These are phyloP conservation scores for Lutjanus argentimaculatus DNA, from an alignment of 2,797 vertebrate genomes.

Conservation along the genomic window DNA sequence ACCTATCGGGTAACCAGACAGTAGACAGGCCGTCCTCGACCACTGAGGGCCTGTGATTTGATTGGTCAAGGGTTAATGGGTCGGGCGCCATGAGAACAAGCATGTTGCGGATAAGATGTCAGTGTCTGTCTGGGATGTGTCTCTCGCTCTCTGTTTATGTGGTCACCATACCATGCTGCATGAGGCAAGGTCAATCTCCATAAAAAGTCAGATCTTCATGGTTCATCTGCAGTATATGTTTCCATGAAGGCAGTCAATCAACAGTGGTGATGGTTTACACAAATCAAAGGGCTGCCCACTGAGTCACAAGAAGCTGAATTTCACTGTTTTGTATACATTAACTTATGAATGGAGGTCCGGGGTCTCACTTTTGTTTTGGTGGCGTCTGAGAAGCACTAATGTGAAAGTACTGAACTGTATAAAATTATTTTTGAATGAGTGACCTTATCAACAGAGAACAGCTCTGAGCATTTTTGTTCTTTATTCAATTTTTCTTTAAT, in stretches of 20 bases:
- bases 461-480: slow-evolving; percentile 19
- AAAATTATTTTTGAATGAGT: slow-evolving; percentile 15
- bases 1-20: slow-evolving; percentile 61
- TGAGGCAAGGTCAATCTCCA: slow-evolving; percentile 36
- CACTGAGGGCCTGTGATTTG: slow-evolving; percentile 56
- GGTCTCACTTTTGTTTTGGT: slow-evolving; percentile 12
- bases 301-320: slow-evolving; percentile 33
- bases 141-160: slow-evolving; percentile 30
- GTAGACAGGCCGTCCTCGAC: slow-evolving; percentile 67
- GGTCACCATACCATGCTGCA: neutral
- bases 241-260: slow-evolving; percentile 33
- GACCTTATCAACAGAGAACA: slow-evolving; percentile 38
- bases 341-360: neutral
- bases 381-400: slow-evolving; percentile 23
- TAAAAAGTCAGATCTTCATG: slow-evolving; percentile 31
- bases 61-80: slow-evolving; percentile 82
- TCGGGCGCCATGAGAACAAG: slow-evolving; percentile 69
- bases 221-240: slow-evolving; percentile 13
- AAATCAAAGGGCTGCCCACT: slow-evolving; percentile 38
- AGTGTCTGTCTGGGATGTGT: slow-evolving; percentile 68
- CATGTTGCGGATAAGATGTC: slow-evolving; percentile 77
- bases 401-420: slow-evolving; percentile 17
- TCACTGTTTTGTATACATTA: slow-evolving; percentile 26
- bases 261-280: neutral
- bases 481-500: neutral